phyloP scores from a whole-genome alignment of 2,797 vertebrate species.

The Kryptolebias ocellatus region DNA sequence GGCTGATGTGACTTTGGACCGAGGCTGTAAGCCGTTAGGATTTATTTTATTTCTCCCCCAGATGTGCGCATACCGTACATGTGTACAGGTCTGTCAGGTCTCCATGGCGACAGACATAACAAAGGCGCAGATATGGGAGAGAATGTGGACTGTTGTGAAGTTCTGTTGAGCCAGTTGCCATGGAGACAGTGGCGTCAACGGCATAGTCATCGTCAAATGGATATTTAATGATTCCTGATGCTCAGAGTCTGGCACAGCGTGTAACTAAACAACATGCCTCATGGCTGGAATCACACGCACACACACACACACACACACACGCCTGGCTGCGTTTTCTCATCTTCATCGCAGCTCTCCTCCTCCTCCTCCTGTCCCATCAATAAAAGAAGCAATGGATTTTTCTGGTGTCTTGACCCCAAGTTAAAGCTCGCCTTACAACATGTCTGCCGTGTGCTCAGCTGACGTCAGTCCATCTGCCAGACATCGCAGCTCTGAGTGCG shows the following conservation, averaged over 20 bases:
- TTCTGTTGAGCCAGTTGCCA: conserved; percentile 73
- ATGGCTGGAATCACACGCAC: conserved; percentile 16
- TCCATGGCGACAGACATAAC: conserved; percentile 78
- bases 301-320: conserved; percentile 4
- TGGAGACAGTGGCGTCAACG: conserved; percentile 63
- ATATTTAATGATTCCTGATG: conserved; percentile 66
- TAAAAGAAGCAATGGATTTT: conserved; percentile 30
- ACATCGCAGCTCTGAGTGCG: conserved; percentile 36
- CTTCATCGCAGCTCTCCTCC: neutral
- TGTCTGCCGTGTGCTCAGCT: conserved; percentile 49
- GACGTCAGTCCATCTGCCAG: conserved; percentile 60
- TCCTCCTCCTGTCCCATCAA: conserved; percentile 16
- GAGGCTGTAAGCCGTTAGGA: conserved; percentile 8
- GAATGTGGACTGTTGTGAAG: conserved; percentile 62
- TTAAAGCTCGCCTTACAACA: conserved; percentile 58
- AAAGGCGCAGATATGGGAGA: conserved; percentile 47
- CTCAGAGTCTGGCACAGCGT: conserved; percentile 57
- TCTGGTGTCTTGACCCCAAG: conserved; percentile 22
- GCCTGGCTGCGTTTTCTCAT: conserved; percentile 20
- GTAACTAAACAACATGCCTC: conserved; percentile 59
- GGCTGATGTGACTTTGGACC: neutral
- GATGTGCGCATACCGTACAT: neutral
- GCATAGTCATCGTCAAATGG: conserved; percentile 27
- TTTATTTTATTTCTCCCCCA: conserved; percentile 15
- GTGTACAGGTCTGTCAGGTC: conserved; percentile 30